phyloP scores from a whole-genome alignment of 2,888 invertebrate species.

The Coenonympha arcania region DNA sequence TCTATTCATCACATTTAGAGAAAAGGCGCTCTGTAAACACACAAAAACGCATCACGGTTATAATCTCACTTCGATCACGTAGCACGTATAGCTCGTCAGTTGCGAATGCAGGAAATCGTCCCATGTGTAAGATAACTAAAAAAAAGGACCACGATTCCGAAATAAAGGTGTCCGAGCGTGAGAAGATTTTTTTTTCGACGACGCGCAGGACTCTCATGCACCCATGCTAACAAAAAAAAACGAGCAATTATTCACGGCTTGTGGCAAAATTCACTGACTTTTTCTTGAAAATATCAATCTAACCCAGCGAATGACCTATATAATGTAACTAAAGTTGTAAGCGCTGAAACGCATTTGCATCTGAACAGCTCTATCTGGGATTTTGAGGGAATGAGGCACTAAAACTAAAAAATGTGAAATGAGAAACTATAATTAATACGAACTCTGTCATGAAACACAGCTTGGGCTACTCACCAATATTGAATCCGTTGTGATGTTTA shows the following conservation, averaged over 20 bases:
- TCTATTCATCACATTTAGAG: conserved; percentile 38
- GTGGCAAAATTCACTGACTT: conserved; percentile 52
- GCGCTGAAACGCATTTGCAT: conserved; percentile 51
- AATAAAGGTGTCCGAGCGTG: conserved; percentile 49
- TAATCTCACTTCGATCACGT: conserved; percentile 11
- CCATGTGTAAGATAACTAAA: conserved; percentile 42
- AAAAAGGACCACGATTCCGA: conserved; percentile 39
- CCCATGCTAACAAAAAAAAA: conserved; percentile 45
- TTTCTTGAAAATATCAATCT: conserved; percentile 39
- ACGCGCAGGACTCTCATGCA: conserved; percentile 49
- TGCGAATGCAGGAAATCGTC: conserved; percentile 46
- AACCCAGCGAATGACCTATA: conserved; percentile 37
- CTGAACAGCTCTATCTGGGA: conserved; percentile 46
- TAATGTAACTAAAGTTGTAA: conserved; percentile 38
- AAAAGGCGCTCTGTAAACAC: conserved; percentile 11
- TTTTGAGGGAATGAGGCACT: conserved; percentile 48
- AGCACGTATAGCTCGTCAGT: conserved; percentile 32
- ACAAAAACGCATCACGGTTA: conserved; percentile 1
- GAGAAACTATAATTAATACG: conserved; percentile 56
- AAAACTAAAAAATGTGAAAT: conserved; percentile 59
- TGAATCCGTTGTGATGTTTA: conserved; percentile 18
- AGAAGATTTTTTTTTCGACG: conserved; percentile 54
- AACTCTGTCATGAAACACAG: conserved; percentile 38
- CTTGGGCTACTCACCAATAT: conserved; percentile 19
- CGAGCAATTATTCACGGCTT: conserved; percentile 37